Conservation (phyloP, 1,140 invertebrate species). For the Diabrotica virgifera region DNA sequence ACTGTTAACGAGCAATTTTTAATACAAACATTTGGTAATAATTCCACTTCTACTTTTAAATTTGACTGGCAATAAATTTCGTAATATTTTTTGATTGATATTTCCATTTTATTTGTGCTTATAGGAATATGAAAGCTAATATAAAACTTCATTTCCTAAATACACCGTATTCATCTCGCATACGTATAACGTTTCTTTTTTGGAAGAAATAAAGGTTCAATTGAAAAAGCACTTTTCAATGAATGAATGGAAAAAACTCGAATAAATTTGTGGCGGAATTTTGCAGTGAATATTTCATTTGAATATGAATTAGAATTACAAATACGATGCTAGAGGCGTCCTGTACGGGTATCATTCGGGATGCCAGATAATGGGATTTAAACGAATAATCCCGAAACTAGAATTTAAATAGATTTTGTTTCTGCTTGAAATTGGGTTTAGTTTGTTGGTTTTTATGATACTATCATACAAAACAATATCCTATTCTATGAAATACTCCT, state of each 20-base stretch:
- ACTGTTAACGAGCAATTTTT: too few species aligned
- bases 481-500: too few species aligned
- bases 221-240: neutral
- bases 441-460: too few species aligned
- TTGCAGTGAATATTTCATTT: slow-evolving; percentile 7
- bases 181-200: neutral
- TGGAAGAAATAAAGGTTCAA: neutral
- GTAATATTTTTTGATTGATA: neutral
- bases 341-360: too few species aligned
- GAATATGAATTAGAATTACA: slow-evolving; percentile 8
- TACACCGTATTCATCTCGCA: neutral
- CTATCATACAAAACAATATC: too few species aligned
- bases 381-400: too few species aligned
- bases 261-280: neutral
- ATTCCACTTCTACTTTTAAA: too few species aligned
- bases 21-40: too few species aligned
- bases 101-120: neutral
- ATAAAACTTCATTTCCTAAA: neutral
- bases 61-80: neutral
- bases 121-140: neutral
- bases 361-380: too few species aligned
- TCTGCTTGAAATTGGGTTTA: too few species aligned
- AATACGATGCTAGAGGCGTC: neutral
- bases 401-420: too few species aligned
- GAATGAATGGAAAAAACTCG: neutral